Conservation (phyloP, 2,888 invertebrate genomes). For the Plemyria rubiginata region DNA sequence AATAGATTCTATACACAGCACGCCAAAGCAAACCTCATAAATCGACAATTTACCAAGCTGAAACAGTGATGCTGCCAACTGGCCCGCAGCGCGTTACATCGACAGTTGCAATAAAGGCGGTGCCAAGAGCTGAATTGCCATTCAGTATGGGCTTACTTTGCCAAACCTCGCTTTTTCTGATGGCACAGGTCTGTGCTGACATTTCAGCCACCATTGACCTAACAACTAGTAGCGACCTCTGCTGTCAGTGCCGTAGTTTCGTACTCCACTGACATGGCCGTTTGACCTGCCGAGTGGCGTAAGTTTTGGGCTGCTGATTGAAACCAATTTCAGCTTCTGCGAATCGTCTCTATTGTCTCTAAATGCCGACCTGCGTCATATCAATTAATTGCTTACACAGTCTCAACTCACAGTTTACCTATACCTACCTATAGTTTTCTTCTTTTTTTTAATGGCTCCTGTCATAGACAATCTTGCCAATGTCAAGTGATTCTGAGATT, state of each 20-base stretch:
- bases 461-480: too few species aligned
- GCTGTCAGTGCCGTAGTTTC: too few species aligned
- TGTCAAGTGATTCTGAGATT: too few species aligned
- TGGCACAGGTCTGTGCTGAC: neutral
- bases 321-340: too few species aligned
- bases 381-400: too few species aligned
- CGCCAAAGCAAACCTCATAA: conserved; percentile 60
- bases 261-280: too few species aligned
- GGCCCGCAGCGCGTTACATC: conserved; percentile 54
- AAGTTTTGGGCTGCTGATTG: too few species aligned
- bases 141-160: conserved; percentile 56
- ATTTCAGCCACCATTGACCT: conserved; percentile 2
- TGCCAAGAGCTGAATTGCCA: conserved; percentile 58
- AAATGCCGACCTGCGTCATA: too few species aligned
- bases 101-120: conserved; percentile 54
- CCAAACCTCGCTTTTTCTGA: conserved; percentile 46
- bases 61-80: conserved; percentile 66
- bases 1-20: conserved; percentile 18
- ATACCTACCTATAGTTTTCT: too few species aligned
- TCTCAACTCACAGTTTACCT: neutral
- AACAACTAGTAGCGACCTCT: too few species aligned
- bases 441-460: too few species aligned
- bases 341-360: neutral
- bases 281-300: too few species aligned
- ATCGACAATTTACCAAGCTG: conserved; percentile 63